These are phyloP conservation scores for Sebastes flavidus DNA, from an alignment of 2,797 vertebrate genomes.

Conservation along the genomic window DNA sequence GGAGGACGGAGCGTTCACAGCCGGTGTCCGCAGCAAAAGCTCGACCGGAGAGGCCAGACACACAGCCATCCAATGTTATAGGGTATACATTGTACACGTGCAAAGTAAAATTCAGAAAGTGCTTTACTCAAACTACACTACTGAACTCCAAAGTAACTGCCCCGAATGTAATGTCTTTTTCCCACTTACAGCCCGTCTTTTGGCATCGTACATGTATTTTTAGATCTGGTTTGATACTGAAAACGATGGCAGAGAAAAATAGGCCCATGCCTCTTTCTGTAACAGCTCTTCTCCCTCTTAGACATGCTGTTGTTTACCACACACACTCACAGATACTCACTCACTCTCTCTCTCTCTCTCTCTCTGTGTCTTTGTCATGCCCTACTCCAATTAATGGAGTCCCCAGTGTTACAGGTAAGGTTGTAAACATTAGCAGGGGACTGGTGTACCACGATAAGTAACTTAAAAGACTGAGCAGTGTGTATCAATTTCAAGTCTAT, in stretches of 20 bases:
- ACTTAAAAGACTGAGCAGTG: background rate
- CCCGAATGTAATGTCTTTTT: conserved; percentile 4
- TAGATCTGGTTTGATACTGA: conserved; percentile 37
- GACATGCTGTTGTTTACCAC: background rate
- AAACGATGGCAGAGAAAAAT: background rate
- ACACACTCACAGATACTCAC: background rate
- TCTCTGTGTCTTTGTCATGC: background rate
- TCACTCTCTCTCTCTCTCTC: background rate
- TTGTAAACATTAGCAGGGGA: conserved; percentile 1
- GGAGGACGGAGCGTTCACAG: too few species aligned
- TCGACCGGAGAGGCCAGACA: too few species aligned
- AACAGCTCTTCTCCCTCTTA: background rate
- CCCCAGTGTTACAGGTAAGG: background rate
- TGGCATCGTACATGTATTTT: conserved; percentile 43
- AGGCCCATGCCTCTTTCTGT: background rate
- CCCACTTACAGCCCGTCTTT: background rate
- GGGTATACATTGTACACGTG: background rate
- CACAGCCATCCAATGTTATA: background rate
- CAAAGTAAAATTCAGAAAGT: background rate
- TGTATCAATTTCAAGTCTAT: background rate
- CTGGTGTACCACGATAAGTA: background rate
- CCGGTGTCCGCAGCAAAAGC: too few species aligned
- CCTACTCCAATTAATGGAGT: background rate
- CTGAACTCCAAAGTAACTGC: conserved; percentile 12
- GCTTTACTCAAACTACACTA: background rate